phyloP scores from a whole-genome alignment of 2,888 invertebrate genomes.

The Clepsis dumicolana region DNA sequence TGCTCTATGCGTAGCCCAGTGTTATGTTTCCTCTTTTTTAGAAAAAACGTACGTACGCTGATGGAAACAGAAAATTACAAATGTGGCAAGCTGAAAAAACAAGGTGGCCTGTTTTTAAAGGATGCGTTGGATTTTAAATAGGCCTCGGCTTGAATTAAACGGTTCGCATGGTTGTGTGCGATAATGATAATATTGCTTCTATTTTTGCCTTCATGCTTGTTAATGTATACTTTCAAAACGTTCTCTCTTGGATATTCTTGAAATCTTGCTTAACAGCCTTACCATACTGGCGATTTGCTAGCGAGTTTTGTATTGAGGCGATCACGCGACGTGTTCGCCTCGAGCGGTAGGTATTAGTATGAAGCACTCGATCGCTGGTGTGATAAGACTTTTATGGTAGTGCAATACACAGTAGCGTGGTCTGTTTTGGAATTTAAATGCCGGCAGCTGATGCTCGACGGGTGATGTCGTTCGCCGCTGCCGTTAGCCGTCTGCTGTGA shows the following conservation, averaged over 20 bases:
- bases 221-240: not conserved
- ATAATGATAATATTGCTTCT: slow-evolving; percentile 47
- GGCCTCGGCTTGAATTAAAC: slow-evolving; percentile 48
- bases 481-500: no score
- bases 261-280: no score
- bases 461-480: no score
- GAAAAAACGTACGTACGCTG: slow-evolving; percentile 43
- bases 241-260: not conserved
- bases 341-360: no score
- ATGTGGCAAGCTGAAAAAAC: slow-evolving; percentile 50
- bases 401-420: no score
- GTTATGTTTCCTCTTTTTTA: slow-evolving; percentile 14
- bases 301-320: no score
- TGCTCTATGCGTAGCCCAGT: not conserved
- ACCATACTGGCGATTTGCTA: no score
- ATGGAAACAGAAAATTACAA: slow-evolving; percentile 50
- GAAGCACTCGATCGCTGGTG: no score
- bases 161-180: slow-evolving; percentile 36
- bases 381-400: no score
- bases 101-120: slow-evolving; percentile 49
- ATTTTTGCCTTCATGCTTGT: slow-evolving; percentile 26
- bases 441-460: no score
- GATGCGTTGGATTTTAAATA: slow-evolving; percentile 49
- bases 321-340: no score
- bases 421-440: no score